Conservation (phyloP, 2,888 invertebrate species). For the Pandemis heparana region DNA sequence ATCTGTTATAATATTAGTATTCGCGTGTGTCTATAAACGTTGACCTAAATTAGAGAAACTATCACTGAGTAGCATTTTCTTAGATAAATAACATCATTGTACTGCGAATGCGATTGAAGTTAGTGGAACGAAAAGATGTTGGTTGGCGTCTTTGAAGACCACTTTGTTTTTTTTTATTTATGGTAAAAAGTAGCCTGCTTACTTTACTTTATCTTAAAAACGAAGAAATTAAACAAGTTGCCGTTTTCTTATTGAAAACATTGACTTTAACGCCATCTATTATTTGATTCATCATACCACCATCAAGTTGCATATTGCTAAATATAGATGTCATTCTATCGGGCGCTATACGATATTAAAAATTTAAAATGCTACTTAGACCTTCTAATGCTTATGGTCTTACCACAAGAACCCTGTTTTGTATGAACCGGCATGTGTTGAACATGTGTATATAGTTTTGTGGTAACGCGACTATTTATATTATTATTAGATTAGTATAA, state of each 20-base stretch:
- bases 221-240: not conserved
- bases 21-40: not conserved
- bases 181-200: not conserved
- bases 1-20: not conserved
- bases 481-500: not conserved
- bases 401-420: too few relatives aligned
- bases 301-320: not conserved
- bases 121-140: constrained; percentile 5
- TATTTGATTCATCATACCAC: not conserved
- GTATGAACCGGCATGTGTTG: too few relatives aligned
- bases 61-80: not conserved
- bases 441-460: too few relatives aligned
- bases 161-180: not conserved
- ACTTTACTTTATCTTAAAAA: not conserved
- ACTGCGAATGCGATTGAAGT: not conserved
- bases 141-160: constrained; percentile 32
- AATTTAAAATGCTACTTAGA: not conserved
- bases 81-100: not conserved
- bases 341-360: too few relatives aligned
- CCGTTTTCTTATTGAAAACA: not conserved
- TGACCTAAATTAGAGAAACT: not conserved
- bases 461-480: not conserved
- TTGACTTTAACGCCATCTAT: not conserved
- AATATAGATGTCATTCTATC: too few relatives aligned
- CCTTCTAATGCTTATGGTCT: not conserved